A percentile compares a stretch with the other conserved stretches of the same genome.
Evolutionary conservation across 1,140 invertebrate genomes (phyloP).

Genomic region (Orchesella cincta): DNA sequence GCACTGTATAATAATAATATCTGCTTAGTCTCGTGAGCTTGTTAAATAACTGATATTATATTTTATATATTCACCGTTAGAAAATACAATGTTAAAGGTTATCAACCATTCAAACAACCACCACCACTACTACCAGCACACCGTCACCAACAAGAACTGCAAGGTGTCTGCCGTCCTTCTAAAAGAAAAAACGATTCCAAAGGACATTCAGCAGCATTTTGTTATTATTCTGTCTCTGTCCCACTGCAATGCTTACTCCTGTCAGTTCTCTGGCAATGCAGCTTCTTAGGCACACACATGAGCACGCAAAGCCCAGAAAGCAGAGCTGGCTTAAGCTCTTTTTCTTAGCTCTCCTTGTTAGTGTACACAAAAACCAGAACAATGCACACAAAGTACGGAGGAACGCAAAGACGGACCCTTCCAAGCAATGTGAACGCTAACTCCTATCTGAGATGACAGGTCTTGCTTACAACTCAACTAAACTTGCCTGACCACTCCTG

Average conservation of each 20-base stretch:
- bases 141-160: slow-evolving; percentile 17
- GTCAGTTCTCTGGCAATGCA: not conserved
- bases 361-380: not conserved
- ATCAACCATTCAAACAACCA: not conserved
- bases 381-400: slow-evolving; percentile 3
- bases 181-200: slow-evolving; percentile 14
- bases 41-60: not conserved
- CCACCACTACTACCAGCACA: not conserved
- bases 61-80: not conserved
- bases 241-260: not conserved
- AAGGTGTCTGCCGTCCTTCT: slow-evolving; percentile 26
- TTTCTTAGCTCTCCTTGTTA: not conserved
- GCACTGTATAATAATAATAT: too few species aligned
- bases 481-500: slow-evolving; percentile 52
- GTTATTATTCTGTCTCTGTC: slow-evolving; percentile 12
- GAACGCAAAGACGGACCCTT: slow-evolving; percentile 43
- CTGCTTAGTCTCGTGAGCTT: not conserved
- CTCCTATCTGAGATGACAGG: slow-evolving; percentile 51
- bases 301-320: not conserved
- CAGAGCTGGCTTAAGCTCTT: not conserved
- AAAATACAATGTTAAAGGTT: not conserved
- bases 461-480: slow-evolving; percentile 51
- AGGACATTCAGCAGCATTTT: slow-evolving; percentile 18
- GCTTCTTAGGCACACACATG: not conserved
- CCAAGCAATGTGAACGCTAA: slow-evolving; percentile 49